Evolutionary conservation across 1,140 invertebrate species (phyloP).

Genomic region (Sweltsa coloradensis): DNA sequence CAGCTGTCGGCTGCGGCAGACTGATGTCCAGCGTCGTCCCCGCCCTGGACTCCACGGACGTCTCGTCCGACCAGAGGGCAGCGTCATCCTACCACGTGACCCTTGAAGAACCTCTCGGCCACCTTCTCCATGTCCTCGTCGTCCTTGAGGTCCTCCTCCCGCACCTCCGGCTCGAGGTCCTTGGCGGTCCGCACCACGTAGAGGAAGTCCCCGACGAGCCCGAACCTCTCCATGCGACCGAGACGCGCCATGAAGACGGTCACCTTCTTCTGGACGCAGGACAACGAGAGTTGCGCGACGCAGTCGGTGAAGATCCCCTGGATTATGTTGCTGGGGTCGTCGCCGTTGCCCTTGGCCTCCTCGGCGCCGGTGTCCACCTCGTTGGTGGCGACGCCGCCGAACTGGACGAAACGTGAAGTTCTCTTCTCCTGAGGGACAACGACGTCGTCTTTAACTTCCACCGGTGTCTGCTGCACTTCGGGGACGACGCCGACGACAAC

Average conservation of each 20-base stretch:
- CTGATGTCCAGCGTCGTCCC: too few relatives aligned
- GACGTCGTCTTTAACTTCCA: not conserved
- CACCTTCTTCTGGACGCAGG: conserved; percentile 21
- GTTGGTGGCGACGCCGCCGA: not conserved
- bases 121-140: not conserved
- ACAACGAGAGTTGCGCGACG: conserved; percentile 16
- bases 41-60: too few relatives aligned
- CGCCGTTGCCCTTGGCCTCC: not conserved
- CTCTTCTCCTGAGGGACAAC: not conserved
- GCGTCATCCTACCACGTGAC: too few relatives aligned
- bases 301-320: conserved; percentile 20
- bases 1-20: too few relatives aligned
- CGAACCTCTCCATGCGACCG: conserved; percentile 15
- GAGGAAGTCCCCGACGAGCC: conserved; percentile 19
- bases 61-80: too few relatives aligned
- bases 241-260: conserved; percentile 19
- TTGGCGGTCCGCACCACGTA: conserved; percentile 20
- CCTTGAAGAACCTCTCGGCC: conserved; percentile 1
- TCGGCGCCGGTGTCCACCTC: conserved; percentile 6
- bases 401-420: not conserved
- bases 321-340: conserved; percentile 13
- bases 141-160: conserved; percentile 17
- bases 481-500: not conserved
- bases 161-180: conserved; percentile 16
- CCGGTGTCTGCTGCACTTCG: not conserved